Evolutionary conservation across 2,888 invertebrate genomes (phyloP).

Genomic region (Alentia gelatinosa): DNA sequence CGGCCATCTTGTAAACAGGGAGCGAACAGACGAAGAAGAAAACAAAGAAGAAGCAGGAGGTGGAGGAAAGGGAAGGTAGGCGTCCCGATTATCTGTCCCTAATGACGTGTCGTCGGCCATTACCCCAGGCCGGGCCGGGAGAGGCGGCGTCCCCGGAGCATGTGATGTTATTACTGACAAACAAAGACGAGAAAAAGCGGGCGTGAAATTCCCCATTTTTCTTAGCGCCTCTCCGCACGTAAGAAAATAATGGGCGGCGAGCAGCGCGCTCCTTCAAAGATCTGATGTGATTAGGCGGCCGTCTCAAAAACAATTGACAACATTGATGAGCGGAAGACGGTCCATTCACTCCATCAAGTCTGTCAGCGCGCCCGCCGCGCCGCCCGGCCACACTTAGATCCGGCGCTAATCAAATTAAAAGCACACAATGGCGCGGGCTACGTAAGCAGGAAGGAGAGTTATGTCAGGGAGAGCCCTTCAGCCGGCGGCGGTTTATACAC

Average conservation of each 20-base stretch:
- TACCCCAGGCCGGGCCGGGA: background rate
- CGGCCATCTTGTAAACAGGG: no score
- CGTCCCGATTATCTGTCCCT: constrained; percentile 35
- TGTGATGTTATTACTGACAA: constrained; percentile 46
- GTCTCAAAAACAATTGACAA: constrained; percentile 50
- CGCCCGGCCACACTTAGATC: constrained; percentile 9
- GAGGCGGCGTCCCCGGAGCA: background rate
- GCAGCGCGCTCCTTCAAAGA: constrained; percentile 21
- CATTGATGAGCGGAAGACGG: constrained; percentile 42
- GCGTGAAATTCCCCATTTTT: constrained; percentile 52
- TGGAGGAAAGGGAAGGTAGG: background rate
- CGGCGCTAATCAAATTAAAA: constrained; percentile 41
- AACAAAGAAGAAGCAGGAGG: background rate
- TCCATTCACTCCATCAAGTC: constrained; percentile 48
- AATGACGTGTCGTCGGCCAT: constrained; percentile 31
- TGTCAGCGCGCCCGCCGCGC: background rate
- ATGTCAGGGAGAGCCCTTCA: background rate
- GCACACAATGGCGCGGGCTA: background rate
- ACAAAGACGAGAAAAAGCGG: constrained; percentile 41
- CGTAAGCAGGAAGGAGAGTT: constrained; percentile 38
- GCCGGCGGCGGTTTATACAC: background rate
- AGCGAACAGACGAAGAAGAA: background rate
- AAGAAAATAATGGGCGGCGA: constrained; percentile 41
- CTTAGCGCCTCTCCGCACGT: constrained; percentile 30
- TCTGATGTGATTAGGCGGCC: constrained; percentile 24